Evolutionary conservation across 2,888 invertebrate genomes (phyloP), one percentile per base, ranked within the genome.

Genomic region (Formica aserva): DNA sequence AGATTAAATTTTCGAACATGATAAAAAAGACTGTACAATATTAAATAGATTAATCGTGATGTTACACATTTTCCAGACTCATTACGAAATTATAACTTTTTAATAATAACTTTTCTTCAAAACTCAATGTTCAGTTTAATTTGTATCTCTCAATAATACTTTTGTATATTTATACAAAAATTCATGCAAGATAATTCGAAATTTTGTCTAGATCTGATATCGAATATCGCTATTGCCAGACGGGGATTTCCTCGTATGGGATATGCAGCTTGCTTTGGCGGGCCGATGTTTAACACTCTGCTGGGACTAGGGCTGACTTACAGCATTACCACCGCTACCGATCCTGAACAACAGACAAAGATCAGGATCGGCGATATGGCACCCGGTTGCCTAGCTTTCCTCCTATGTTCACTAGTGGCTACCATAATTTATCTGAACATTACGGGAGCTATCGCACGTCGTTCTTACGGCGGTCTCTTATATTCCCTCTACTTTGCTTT

Each of bases 191-290:
- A 8, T 62, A n/a, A 80, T 62, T 57, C 6, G 57, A 29, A 55
- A 71, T 22, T 71, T 66, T 69, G 90, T 92, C 38, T 92, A 96
- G 96, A 96, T 94, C 93, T 96, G 77, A 95, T 97, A 86, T 95
- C 97, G 1, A 96, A 97, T 92, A 92, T 96, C 0, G 93, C 96
- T 8, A 95, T 97, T 89, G 96, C 97, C 0, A 94, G 95, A 75
- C 96, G 96, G 89, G 97, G 97, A 1, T 96, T 95, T 92, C 96
- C 96, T 0, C 95, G 96, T 83, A 97, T 97, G 96, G 97, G 96
- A 0, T 96, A 96, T 90, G 96, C 97, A 0, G 97, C 97, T 0
- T 97, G 97, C 84, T 96, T 96, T 92, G 97, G 97, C 26, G 97
- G 97, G 8, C 97, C 97, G 1, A 94, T 97, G 82, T 96, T 97